Base-by-base conservation (phyloP, 1,140 invertebrate species). In the Conus ventricosus region DNA sequence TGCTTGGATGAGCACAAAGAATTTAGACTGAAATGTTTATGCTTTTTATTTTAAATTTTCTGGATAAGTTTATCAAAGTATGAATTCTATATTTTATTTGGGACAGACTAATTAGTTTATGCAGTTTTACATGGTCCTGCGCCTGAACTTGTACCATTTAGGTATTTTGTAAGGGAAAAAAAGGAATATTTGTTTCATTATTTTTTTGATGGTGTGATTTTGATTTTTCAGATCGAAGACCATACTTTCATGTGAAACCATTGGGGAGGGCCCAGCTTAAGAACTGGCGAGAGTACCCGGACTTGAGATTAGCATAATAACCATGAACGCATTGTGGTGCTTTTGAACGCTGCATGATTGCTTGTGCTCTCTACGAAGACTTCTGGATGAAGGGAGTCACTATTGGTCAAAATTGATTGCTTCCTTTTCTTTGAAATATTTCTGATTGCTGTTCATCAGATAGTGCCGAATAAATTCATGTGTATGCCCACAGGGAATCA, bases 161-260 rank as follows among this genome's bases (percentile, higher is more conserved):
- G 39, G 39, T 39, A 39, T 39, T 39, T 39, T 39, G 39, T 39
- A 39, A 39, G n/a, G n/a, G n/a, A 39, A 39, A 39, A 39, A 39
- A 1, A 60, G 57, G 15, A 60, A 2, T 15, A 11, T 60, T 60
- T 60, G 8, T 60, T 60, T 60, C 57, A 11, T 60, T 60, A 11
- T 60, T 60, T 63, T 25, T 85, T 27, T n/a, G 27, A 27, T 60
- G 17, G 39, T 87, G 76, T 39, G 76, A 78, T 39, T 78, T 0
- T 78, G 76, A 10, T 78, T 51, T n/a, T 13, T 39, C 86, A 99
- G 98, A 99, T 99, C 83, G 99, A 95, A 96, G n/a, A 54, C 99
- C 99, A 0, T 99, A 99, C 95, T 99, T 99, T 95, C 99, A 99
- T 95, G 98, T 99, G 0, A 99, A 99, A 95, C n/a, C 98, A 0